phyloP scores from a whole-genome alignment of 2,113 vertebrate species.

The Indri indri region DNA sequence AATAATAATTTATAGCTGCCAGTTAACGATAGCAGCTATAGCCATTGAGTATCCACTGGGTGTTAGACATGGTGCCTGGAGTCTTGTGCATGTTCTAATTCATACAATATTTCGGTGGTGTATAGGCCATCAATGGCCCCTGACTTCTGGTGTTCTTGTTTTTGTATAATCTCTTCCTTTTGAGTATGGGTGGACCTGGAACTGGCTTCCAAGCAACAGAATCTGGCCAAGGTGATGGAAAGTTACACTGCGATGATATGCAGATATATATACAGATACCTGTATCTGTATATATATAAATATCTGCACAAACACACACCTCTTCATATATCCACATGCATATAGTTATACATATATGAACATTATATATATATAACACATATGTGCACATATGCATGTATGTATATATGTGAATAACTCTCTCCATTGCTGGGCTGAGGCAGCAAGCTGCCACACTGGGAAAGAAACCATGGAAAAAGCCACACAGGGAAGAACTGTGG shows the following conservation, averaged over 20 bases:
- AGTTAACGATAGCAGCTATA: background rate
- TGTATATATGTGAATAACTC: background rate
- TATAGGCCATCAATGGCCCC: background rate
- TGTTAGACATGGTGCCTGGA: background rate
- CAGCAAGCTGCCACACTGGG: background rate
- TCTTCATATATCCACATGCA: background rate
- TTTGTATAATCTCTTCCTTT: background rate
- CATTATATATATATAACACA: background rate
- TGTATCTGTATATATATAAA: rapidly evolving
- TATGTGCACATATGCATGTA: too few species aligned
- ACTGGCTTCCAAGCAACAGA: background rate
- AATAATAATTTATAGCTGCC: background rate
- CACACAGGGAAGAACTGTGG: background rate
- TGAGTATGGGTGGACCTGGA: background rate
- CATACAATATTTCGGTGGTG: background rate
- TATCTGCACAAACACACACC: background rate
- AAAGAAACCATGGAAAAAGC: background rate
- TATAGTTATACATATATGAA: background rate
- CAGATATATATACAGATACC: rapidly evolving
- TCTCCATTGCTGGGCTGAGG: background rate
- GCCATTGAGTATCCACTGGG: background rate
- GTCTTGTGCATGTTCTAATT: background rate
- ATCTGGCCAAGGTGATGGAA: background rate
- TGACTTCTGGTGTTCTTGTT: background rate
- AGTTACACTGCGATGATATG: background rate